Percentiles rank a stretch among this genome's conserved stretches.
Conservation (phyloP, 2,113 vertebrate species). For the Gallinago media region DNA sequence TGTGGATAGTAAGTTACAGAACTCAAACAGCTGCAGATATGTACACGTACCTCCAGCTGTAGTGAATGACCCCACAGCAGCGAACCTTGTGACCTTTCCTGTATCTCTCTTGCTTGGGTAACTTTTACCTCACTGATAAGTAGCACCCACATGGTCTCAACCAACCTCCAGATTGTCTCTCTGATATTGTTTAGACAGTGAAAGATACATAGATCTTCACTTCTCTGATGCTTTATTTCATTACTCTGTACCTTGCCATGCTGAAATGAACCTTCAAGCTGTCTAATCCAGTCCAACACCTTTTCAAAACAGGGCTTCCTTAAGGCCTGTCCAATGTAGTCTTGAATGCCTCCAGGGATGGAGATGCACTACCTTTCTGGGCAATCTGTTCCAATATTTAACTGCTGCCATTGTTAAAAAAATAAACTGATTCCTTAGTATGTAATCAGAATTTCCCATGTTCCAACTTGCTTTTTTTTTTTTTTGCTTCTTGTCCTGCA, state of each 20-base stretch:
- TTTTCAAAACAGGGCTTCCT: neutral
- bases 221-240: neutral
- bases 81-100: neutral
- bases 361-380: neutral
- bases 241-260: neutral
- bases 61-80: neutral
- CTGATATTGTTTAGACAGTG: neutral
- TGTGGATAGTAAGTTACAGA: neutral
- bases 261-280: neutral
- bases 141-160: neutral
- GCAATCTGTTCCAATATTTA: neutral
- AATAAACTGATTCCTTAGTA: neutral
- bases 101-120: neutral
- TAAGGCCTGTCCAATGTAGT: neutral
- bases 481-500: neutral
- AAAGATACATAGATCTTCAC: neutral
- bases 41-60: neutral
- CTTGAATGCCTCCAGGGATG: neutral
- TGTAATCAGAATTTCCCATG: neutral
- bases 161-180: neutral
- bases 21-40: neutral
- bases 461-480: neutral
- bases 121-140: neutral
- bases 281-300: neutral
- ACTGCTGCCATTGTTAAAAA: neutral